Base-by-base conservation (phyloP, 1,140 invertebrate genomes). In the Plectus sambesii region DNA sequence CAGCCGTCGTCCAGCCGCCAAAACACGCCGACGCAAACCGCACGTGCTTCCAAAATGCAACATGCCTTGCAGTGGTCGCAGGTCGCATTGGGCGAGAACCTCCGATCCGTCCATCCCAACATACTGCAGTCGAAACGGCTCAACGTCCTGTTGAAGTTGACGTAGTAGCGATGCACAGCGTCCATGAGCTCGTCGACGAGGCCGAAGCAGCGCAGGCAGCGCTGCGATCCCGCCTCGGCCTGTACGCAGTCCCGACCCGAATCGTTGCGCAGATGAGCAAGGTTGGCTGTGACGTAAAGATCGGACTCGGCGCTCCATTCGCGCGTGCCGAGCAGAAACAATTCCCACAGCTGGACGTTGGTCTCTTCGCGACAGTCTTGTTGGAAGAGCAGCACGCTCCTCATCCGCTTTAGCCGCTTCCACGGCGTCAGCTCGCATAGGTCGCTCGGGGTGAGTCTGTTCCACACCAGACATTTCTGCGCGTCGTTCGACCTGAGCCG, bases 81-180 rank as follows among this genome's bases (percentile, higher is more conserved):
- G 3, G 66, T 67, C 15, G 55, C 64, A 49, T 66, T 66, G 1
- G 63, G 63, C n/a, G 66, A 69, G 42, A 69, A 66, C 17, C 65
- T 65, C 36, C 65, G 41, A 22, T 65, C 69, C 9, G 63, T 60
- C 19, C 56, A 58, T 8, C 50, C 44, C 19, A 55, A 63, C 22
- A 64, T 47, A 9, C 55, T 49, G 46, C 63, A 66, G 51, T 66
- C 63, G 51, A 66, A 66, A 17, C 63, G 59, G 6, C 51, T 38
- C 9, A 66, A 49, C n/a, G 48, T 47, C n/a, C 45, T 29, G 29
- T 47, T 38, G 24, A 63, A 63, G 9, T 56, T 40, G 15, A 37
- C 17, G 39, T 62, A 65, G 33, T 55, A 47, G 8, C 41, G 19
- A 9, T 63, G 53, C 22, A 62, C 30, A 27, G 46, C 23, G 24